Percentiles rank a stretch among this genome's conserved stretches.
phyloP scores from a whole-genome alignment of 2,888 invertebrate species.

The Notodonta ziczac region DNA sequence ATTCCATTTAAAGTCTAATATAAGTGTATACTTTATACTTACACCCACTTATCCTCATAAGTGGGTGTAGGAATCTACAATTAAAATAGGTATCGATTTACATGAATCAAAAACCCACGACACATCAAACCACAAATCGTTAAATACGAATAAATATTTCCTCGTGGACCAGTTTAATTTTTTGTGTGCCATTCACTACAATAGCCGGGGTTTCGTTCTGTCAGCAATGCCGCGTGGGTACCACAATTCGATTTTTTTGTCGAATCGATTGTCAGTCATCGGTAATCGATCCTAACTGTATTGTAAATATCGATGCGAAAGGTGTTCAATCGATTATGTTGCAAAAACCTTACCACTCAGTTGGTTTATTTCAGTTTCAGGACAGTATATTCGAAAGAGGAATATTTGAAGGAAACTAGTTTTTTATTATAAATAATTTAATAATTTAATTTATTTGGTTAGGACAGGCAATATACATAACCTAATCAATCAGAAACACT shows the following conservation, averaged over 20 bases:
- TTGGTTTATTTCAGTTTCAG: no score
- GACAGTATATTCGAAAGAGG: no score
- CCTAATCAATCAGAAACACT: no score
- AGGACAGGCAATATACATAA: no score
- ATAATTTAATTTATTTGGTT: no score
- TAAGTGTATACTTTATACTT: no score
- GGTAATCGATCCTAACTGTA: constrained; percentile 47
- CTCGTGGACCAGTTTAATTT: not conserved
- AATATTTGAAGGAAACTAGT: no score
- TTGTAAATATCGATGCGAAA: constrained; percentile 40
- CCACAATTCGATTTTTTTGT: constrained; percentile 16
- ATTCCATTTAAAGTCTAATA: no score
- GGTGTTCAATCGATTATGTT: constrained; percentile 11
- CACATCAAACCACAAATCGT: not conserved
- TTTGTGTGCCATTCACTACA: constrained; percentile 8
- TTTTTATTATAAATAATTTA: no score
- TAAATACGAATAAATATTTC: not conserved
- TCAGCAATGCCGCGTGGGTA: constrained; percentile 14
- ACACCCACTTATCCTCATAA: no score
- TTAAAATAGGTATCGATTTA: not conserved
- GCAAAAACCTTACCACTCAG: not conserved
- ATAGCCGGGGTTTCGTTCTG: constrained; percentile 4
- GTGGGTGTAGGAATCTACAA: no score
- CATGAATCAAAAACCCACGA: not conserved
- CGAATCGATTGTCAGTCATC: constrained; percentile 23